Base-by-base conservation (phyloP, 2,797 vertebrate species). In the Thaleichthys pacificus region DNA sequence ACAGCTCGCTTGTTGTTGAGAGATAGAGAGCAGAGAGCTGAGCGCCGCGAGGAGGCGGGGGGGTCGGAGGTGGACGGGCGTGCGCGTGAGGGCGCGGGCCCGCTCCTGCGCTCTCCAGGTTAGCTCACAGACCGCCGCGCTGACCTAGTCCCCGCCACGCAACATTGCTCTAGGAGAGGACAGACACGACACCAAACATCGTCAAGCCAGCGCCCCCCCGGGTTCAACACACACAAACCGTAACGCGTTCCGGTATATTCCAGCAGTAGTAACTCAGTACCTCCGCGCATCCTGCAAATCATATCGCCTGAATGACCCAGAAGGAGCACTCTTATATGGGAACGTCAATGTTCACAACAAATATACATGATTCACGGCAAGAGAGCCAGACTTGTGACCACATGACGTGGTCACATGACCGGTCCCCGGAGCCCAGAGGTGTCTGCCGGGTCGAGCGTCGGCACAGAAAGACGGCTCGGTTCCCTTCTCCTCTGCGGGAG, bases 1-100 rank as follows among this genome's bases (percentile, higher is more conserved):
- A 80, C 83, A 82, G 88, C 90, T 92, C 85, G 88, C 82, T 91
- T 93, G 92, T 93, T 93, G 91, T 93, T 93, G 92, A 93, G 92
- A 92, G 92, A 94, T 93, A 93, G 88, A 85, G 88, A 75, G 70
- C 84, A 24, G 22, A 85, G 79, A 89, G 80, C 74, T 68, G 56
- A 57, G 73, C 76, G 61, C 32, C 32, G 68, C 66, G 54, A 68
- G 38, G 49, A 63, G 69, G 71, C 69, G 76, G 72, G 74, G 72
- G 74, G 61, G 73, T 70, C 51, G 77, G 62, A 62, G 61, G 80
- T 32, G 65, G 54, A 73, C 47, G 61, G 65, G 73, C 63, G 28
- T 61, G 68, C 21, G 54, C 32, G 5, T 5, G 32, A 32, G 32
- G 32, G 6, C 26, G 26, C 2, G 26, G 26, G 26, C 26, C 2